Conservation (phyloP, 2,113 vertebrate genomes). For the Ellobius talpinus region DNA sequence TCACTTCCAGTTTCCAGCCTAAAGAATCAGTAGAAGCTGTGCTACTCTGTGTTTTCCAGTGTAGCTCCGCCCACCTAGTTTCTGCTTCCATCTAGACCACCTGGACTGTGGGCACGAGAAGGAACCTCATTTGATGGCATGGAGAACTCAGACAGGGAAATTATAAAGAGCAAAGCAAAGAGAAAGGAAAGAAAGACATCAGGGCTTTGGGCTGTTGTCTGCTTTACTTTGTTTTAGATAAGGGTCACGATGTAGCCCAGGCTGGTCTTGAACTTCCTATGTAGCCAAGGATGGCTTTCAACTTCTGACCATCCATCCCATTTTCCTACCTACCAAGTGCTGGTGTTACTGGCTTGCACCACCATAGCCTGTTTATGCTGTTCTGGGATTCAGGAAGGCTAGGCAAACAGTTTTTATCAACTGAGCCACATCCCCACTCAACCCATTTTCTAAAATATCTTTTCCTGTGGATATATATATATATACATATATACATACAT, state of each 20-base stretch:
- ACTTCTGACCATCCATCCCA: too few relatives aligned
- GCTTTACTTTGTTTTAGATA: not conserved
- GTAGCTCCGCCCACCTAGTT: not conserved
- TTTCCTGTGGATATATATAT: not conserved
- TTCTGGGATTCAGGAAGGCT: not conserved
- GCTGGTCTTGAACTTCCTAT: not conserved
- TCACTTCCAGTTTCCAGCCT: not conserved
- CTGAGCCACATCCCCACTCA: not conserved
- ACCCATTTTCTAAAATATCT: not conserved
- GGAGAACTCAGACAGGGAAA: not conserved
- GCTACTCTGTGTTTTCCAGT: not conserved
- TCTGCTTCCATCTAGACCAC: not conserved
- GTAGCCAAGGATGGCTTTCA: not conserved
- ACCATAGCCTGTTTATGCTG: not conserved
- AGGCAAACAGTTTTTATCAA: too few relatives aligned
- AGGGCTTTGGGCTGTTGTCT: not conserved
- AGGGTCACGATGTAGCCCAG: not conserved
- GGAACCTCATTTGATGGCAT: not conserved
- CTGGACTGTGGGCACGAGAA: not conserved
- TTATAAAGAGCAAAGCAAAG: not conserved
- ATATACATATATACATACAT: too few relatives aligned
- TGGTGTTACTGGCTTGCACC: not conserved
- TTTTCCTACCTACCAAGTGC: not conserved
- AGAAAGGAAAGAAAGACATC: not conserved
- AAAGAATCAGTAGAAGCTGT: not conserved